Base-by-base conservation (phyloP, 2,113 vertebrate species). In the Agapornis roseicollis region DNA sequence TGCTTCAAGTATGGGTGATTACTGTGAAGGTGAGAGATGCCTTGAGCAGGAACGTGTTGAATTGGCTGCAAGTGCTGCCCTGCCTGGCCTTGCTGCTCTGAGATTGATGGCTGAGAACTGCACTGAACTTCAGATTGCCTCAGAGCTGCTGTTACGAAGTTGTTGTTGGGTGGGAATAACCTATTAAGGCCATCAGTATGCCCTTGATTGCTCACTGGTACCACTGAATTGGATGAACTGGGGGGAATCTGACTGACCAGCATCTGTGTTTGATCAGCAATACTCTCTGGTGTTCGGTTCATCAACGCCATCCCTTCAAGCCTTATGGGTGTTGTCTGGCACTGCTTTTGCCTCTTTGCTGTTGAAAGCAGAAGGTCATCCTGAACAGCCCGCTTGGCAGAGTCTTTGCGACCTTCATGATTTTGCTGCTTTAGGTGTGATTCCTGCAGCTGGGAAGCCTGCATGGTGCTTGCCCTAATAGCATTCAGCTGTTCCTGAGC, bases 261-360 rank as follows among this genome's bases (percentile, higher is more conserved):
- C 97, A 99, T 98, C 90, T 99, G 99, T 46, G 97, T 97, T 88
- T 98, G 99, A 50, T 99, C 99, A 22, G 98, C 77, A 65, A 98
- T 96, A n/a, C 64, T 70, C 25, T 98, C 97, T 2, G 97, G 80
- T 8, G 98, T 73, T 46, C 95, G 96, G 91, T 94, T 97, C 96
- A 98, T 97, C 86, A 98, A 5, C 0, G 95, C 95, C 97, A 99
- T 99, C n/a, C 98, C 98, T 55, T 99, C 99, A 42, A 99, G 98
- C 31, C 98, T 98, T 28, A 95, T 60, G 9, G 94, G 94, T 13
- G 85, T 94, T 64, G 93, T 96, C 93, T 98, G 98, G 88, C 99
- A 99, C 24, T 98, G 98, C 91, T 99, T 99, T 39, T 99, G 98
- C 41, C 99, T 98, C 95, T 99, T 99, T n/a, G 98, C 98, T 3